phyloP scores from a whole-genome alignment of 1,140 invertebrate genomes.

The Heterodera carotae region DNA sequence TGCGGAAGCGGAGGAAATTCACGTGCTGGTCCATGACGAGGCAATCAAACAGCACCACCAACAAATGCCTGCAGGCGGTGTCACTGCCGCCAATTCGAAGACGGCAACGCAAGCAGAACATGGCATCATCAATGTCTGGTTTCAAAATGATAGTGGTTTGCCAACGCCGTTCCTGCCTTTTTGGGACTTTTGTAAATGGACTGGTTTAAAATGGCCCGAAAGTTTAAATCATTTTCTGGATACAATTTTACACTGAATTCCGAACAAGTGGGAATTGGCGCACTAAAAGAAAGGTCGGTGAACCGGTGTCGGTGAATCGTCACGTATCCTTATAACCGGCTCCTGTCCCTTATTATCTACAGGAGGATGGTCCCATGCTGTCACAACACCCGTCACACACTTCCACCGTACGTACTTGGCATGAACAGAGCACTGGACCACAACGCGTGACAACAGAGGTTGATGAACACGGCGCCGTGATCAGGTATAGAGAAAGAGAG shows the following conservation, averaged over 20 bases:
- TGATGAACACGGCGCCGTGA: conserved; percentile 59
- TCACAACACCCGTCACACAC: neutral
- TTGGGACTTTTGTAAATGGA: too few species aligned
- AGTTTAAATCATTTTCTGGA: too few species aligned
- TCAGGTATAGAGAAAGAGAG: conserved; percentile 47
- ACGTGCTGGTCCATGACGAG: conserved; percentile 22
- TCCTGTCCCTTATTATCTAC: neutral
- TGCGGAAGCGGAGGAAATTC: conserved; percentile 36
- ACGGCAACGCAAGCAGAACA: too few species aligned
- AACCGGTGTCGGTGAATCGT: too few species aligned
- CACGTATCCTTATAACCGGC: too few species aligned
- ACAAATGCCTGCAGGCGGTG: conserved; percentile 1
- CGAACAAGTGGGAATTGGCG: too few species aligned
- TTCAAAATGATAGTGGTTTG: neutral
- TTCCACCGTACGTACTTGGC: conserved; percentile 62
- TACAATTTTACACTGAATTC: too few species aligned
- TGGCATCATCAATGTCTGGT: neutral
- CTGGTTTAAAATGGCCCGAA: too few species aligned
- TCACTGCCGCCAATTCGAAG: neutral
- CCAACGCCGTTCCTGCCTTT: too few species aligned
- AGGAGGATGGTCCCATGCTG: neutral
- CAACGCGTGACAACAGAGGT: conserved; percentile 58
- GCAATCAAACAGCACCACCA: conserved; percentile 1
- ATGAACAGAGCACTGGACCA: conserved; percentile 54
- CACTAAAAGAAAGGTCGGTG: too few species aligned